A percentile compares a stretch with the other conserved stretches of the same genome.
Evolutionary conservation across 2,888 invertebrate genomes (phyloP).

Genomic region (Catocala fraxini): DNA sequence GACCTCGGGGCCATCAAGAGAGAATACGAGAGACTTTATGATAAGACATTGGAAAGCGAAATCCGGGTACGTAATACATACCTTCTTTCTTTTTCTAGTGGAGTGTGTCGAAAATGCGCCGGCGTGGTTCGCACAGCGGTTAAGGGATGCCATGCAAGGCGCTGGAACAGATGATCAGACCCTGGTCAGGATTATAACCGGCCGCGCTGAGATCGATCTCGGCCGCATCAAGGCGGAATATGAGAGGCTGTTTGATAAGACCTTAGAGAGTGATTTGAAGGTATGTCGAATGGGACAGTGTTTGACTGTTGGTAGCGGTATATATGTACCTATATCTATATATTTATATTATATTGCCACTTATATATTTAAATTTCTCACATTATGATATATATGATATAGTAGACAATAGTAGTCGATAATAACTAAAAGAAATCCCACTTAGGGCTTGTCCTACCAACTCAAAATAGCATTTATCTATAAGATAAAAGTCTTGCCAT

Average conservation of each 20-base stretch:
- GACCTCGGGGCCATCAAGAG: slow-evolving; percentile 91
- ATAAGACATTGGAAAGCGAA: slow-evolving; percentile 90
- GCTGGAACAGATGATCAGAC: slow-evolving; percentile 91
- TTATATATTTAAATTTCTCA: neutral
- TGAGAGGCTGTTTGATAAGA: slow-evolving; percentile 90
- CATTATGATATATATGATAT: too few relatives aligned
- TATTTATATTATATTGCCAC: neutral
- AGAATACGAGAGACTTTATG: slow-evolving; percentile 91
- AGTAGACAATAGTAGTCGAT: too few relatives aligned
- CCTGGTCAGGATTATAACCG: slow-evolving; percentile 90
- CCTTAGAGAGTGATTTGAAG: slow-evolving; percentile 89
- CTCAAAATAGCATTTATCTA: too few relatives aligned
- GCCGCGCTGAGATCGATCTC: slow-evolving; percentile 91
- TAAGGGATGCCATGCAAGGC: slow-evolving; percentile 90
- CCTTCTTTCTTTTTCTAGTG: slow-evolving; percentile 81
- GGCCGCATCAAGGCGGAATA: slow-evolving; percentile 90
- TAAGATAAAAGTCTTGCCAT: too few relatives aligned
- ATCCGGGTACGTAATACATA: slow-evolving; percentile 83
- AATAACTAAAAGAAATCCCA: too few relatives aligned
- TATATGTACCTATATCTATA: neutral
- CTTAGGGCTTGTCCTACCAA: too few relatives aligned
- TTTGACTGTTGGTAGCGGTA: slow-evolving; percentile 9
- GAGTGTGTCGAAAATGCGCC: slow-evolving; percentile 91
- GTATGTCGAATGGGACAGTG: slow-evolving; percentile 67
- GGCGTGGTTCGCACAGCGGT: slow-evolving; percentile 90